A percentile compares a stretch with the other conserved stretches of the same genome.
phyloP scores from a whole-genome alignment of 2,113 vertebrate species.

The Bubo blakistoni region DNA sequence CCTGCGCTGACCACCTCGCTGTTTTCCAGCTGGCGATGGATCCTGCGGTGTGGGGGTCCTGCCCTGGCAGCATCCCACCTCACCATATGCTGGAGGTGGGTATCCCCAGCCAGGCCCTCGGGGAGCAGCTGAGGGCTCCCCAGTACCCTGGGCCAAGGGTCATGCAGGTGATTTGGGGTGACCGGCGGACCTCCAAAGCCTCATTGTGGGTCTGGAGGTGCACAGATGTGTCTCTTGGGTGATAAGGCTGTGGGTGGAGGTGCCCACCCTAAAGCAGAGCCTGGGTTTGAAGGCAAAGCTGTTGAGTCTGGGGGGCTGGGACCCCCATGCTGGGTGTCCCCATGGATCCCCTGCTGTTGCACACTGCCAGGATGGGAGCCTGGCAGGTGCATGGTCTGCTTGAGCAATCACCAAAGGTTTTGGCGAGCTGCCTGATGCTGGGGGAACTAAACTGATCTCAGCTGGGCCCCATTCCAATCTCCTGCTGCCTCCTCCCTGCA shows the following conservation, averaged over 20 bases:
- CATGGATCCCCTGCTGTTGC: accelerated
- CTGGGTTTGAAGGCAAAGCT: not conserved
- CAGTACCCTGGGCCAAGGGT: not conserved
- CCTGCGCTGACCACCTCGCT: not conserved
- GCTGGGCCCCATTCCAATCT: not conserved
- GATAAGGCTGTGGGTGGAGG: not conserved
- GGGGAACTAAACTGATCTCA: not conserved
- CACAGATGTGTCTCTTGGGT: not conserved
- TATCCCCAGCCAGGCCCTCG: accelerated
- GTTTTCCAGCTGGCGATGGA: slow-evolving; percentile 22
- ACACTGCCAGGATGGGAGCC: not conserved
- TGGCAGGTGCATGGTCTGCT: not conserved
- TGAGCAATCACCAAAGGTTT: not conserved
- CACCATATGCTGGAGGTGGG: slow-evolving; percentile 48
- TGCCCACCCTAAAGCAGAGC: not conserved
- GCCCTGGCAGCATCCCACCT: not conserved
- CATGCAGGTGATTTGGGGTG: not conserved
- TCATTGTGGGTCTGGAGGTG: accelerated
- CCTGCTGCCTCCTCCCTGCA: not conserved
- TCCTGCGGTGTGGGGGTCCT: not conserved
- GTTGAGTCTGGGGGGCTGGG: not conserved
- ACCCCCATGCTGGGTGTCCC: not conserved
- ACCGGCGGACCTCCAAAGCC: not conserved
- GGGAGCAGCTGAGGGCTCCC: accelerated
- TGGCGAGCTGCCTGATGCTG: not conserved